phyloP scores from a whole-genome alignment of 2,888 invertebrate genomes.

The Piscicola geometra region DNA sequence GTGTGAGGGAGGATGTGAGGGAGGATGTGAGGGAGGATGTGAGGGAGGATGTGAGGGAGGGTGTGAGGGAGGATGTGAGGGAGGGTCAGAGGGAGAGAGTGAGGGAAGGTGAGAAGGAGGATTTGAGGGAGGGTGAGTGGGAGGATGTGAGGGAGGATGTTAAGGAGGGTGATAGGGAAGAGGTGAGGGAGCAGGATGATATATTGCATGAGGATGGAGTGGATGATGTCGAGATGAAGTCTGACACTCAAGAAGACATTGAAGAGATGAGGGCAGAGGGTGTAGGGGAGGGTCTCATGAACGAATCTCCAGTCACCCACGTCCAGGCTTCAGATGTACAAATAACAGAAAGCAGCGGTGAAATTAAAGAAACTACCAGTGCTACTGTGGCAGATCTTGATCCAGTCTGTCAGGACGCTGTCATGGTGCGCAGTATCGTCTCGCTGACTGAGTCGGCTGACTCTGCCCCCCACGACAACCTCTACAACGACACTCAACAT shows the following conservation, averaged over 20 bases:
- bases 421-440: slow-evolving; percentile 25
- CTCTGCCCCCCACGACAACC: slow-evolving; percentile 28
- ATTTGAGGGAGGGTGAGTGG: neutral
- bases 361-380: too few relatives aligned
- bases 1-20: neutral
- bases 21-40: neutral
- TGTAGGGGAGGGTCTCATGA: too few relatives aligned
- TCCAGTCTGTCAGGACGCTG: neutral
- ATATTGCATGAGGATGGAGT: neutral
- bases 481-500: slow-evolving; percentile 12
- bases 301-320: too few relatives aligned
- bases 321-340: too few relatives aligned
- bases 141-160: slow-evolving; percentile 12
- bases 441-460: slow-evolving; percentile 29
- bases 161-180: neutral
- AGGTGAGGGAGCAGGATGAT: slow-evolving; percentile 2
- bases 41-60: neutral
- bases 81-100: neutral
- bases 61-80: neutral
- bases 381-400: too few relatives aligned
- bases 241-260: neutral
- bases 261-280: neutral
- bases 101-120: neutral
- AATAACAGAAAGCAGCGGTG: too few relatives aligned
- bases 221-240: neutral